phyloP scores from a whole-genome alignment of 2,797 vertebrate genomes.

The Halcyon leucocephala region DNA sequence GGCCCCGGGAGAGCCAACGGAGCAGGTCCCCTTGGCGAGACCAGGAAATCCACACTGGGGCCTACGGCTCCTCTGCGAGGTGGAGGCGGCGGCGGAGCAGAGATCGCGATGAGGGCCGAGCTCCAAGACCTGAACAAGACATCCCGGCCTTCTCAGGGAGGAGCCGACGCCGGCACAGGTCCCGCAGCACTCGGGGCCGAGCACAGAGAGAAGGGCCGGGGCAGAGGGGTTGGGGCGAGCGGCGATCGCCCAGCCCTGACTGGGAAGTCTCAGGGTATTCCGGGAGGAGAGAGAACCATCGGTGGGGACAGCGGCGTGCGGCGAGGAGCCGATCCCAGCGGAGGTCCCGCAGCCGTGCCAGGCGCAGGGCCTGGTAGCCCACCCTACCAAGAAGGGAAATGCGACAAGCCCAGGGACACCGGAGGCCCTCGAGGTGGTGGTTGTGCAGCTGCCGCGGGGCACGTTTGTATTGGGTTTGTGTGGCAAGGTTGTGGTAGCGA shows the following conservation, averaged over 20 bases:
- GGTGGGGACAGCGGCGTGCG: background rate
- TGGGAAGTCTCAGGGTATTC: background rate
- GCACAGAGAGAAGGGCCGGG: background rate
- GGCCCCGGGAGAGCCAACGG: background rate
- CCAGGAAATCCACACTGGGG: background rate
- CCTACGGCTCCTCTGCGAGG: background rate
- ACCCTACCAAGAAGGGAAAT: background rate
- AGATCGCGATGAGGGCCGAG: background rate
- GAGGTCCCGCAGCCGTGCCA: background rate
- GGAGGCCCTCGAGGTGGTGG: background rate
- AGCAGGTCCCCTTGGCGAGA: background rate
- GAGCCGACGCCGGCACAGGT: background rate
- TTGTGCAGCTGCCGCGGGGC: background rate
- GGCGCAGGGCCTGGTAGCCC: background rate
- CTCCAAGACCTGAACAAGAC: background rate
- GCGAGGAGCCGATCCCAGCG: background rate
- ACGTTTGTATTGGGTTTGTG: background rate
- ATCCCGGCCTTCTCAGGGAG: background rate
- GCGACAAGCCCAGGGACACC: background rate
- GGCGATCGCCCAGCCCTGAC: background rate
- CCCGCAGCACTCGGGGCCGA: background rate
- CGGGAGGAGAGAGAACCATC: background rate
- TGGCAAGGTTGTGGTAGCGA: background rate
- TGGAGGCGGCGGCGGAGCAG: background rate
- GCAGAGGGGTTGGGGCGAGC: background rate